These are phyloP conservation scores for Alauda arvensis DNA, from an alignment of 2,797 vertebrate species.

Conservation along the genomic window DNA sequence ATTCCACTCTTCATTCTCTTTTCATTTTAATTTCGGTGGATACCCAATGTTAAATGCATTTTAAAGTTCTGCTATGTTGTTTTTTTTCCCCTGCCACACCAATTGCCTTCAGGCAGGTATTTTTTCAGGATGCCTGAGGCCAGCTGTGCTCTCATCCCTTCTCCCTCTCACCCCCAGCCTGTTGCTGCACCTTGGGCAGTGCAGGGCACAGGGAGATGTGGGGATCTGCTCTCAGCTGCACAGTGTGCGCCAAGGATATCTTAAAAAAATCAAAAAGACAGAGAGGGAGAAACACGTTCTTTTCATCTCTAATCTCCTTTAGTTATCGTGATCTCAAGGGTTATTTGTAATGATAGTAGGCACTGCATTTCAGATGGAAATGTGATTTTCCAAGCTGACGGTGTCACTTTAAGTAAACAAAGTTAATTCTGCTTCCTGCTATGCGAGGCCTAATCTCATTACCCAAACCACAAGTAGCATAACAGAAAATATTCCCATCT, in stretches of 20 bases:
- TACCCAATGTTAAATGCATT: neutral
- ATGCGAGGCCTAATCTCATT: slow-evolving; percentile 71
- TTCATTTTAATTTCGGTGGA: neutral
- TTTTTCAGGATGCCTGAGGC: neutral
- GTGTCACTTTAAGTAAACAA: slow-evolving; percentile 74
- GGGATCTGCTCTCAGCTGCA: neutral
- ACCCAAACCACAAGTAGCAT: slow-evolving; percentile 69
- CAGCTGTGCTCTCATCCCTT: neutral
- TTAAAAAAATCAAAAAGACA: neutral
- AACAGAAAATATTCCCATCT: slow-evolving; percentile 61
- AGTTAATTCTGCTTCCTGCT: slow-evolving; percentile 76
- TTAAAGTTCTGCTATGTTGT: neutral
- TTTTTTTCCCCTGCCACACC: neutral
- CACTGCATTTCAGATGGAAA: slow-evolving; percentile 58
- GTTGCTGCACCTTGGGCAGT: neutral
- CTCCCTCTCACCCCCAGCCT: neutral
- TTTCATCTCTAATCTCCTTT: slow-evolving; percentile 30
- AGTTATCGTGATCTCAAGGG: slow-evolving; percentile 48
- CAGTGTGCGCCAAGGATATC: neutral
- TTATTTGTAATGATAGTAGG: slow-evolving; percentile 54
- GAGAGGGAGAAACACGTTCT: neutral
- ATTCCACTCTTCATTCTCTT: neutral
- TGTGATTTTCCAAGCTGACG: slow-evolving; percentile 65
- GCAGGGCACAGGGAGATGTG: neutral
- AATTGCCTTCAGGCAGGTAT: neutral